These are phyloP conservation scores for Crepidodera aurea DNA, from an alignment of 2,888 invertebrate species.

Conservation along the genomic window DNA sequence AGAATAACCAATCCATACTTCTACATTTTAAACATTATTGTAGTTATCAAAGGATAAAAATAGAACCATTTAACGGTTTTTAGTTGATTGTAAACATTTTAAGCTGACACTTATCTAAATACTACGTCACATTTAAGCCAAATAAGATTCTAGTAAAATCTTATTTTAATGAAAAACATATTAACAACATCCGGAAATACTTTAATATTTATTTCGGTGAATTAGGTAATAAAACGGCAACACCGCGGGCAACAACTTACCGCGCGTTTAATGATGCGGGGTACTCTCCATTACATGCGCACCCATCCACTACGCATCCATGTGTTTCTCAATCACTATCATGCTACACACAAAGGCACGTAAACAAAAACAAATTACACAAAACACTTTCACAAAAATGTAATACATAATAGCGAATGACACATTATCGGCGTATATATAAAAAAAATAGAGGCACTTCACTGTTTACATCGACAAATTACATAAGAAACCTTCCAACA, in stretches of 20 bases:
- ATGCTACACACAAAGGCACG: slow-evolving; percentile 51
- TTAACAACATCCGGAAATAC: no score
- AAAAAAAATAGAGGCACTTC: slow-evolving; percentile 13
- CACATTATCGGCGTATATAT: background rate
- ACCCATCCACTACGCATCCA: slow-evolving; percentile 59
- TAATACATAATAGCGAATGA: slow-evolving; percentile 12
- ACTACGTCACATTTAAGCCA: no score
- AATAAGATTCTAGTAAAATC: no score
- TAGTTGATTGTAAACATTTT: no score
- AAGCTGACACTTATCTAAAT: no score
- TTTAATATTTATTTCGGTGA: no score
- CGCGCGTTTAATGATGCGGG: slow-evolving; percentile 33
- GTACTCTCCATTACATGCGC: slow-evolving; percentile 43
- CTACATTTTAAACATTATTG: no score
- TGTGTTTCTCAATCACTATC: slow-evolving; percentile 55
- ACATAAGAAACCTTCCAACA: slow-evolving; percentile 45
- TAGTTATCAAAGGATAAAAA: no score
- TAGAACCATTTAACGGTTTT: no score
- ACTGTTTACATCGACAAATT: slow-evolving; percentile 45
- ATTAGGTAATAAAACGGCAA: slow-evolving; percentile 7
- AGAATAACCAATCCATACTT: no score
- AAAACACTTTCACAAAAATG: slow-evolving; percentile 26
- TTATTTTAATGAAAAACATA: no score
- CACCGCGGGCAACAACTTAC: slow-evolving; percentile 23
- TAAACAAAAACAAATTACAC: slow-evolving; percentile 41